These are phyloP conservation scores for Caenorhabditis angaria DNA, from an alignment of 2,888 invertebrate species.

Conservation along the genomic window DNA sequence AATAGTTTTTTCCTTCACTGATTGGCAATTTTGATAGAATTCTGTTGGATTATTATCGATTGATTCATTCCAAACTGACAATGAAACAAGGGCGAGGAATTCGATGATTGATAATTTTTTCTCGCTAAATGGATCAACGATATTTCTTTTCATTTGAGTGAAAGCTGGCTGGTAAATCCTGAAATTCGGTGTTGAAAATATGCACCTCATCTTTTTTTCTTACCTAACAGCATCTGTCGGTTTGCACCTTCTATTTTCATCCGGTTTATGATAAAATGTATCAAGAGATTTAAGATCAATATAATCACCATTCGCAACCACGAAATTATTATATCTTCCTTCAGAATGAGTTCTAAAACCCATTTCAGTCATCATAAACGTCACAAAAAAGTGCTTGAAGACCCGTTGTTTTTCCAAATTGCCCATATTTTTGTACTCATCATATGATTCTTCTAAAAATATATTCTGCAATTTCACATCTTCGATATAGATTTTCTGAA, in stretches of 20 bases:
- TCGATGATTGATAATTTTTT: not conserved
- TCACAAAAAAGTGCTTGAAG: conserved; percentile 35
- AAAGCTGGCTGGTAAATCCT: not conserved
- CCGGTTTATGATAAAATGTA: conserved; percentile 30
- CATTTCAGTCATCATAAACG: conserved; percentile 31
- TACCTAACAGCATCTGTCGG: conserved; percentile 3
- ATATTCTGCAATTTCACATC: conserved; percentile 28
- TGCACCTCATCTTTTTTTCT: not conserved
- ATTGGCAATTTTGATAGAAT: not conserved
- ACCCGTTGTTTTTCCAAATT: conserved; percentile 14
- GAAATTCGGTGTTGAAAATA: too few species aligned
- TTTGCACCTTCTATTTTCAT: conserved; percentile 19
- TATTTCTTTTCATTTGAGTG: not conserved
- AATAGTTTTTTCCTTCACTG: not conserved
- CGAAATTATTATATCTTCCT: conserved; percentile 22
- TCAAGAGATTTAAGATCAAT: conserved; percentile 28
- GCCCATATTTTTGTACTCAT: conserved; percentile 26
- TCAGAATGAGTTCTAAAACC: conserved; percentile 24
- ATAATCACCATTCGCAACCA: conserved; percentile 33
- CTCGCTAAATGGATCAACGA: not conserved
- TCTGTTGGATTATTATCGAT: not conserved
- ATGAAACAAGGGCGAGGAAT: not conserved
- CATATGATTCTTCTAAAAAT: conserved; percentile 27
- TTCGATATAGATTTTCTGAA: conserved; percentile 16
- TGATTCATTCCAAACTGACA: not conserved